Evolutionary conservation across 2,888 invertebrate genomes (phyloP), one percentile per base, ranked within the genome.

Genomic region (Mylabris sibirica): DNA sequence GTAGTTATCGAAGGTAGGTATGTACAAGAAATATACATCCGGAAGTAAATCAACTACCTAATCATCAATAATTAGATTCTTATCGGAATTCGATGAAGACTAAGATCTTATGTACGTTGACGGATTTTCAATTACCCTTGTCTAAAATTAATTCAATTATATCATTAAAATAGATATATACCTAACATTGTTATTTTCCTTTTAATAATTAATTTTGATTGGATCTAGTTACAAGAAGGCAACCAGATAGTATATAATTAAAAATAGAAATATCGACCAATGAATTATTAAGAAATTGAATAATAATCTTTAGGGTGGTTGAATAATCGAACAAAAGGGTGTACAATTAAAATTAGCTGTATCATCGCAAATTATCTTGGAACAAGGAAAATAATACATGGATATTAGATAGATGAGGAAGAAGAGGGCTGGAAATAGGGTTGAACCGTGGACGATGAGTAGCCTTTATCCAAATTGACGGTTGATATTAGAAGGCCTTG

Each of bases 381-480:
- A 5, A 38, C 1, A 49, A 20, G 8, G 3, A 20, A 12, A 11
- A 65, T 35, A 41, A 22, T 69, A 67, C 64, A 59, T 61, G 9
- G 20, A n/a, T n/a, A n/a, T n/a, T 5, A 34, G 22, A 38, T 4
- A 38, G 62, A 17, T 38, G 38, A 6, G 11, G 8, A 62, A 64
- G 59, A 66, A 65, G 24, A 35, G 35, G 24, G 35, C 65, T 73
- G 38, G 53, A 26, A 20, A 57, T 34, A 20, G 59, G 26, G 12
- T 14, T 61, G 66, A 67, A 66, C 59, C 62, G 38, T 67, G 60
- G 34, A 60, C 53, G 64, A 81, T 79, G 80, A 81, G 81, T 80
- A 79, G 80, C 79, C 81, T 81, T 79, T 79, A 77, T 75, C 69
- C 68, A 79, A 82, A 81, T 82, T 82, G 80, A 81, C 75, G 77